Conservation (phyloP, 2,888 invertebrate species). For the Tinea trinotella region DNA sequence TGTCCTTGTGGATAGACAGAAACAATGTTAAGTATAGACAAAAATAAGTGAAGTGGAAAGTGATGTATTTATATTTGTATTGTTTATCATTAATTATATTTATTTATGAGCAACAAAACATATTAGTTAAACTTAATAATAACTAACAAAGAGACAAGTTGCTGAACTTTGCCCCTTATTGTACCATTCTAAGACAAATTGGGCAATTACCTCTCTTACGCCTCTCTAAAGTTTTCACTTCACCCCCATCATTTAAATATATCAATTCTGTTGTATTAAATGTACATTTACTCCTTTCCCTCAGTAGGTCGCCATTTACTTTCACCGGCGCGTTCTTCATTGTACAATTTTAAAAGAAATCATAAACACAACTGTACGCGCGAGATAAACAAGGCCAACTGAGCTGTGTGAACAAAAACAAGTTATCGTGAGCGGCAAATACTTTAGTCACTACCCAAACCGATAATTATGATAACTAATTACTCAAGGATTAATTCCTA, state of each 20-base stretch:
- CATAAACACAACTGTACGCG: background rate
- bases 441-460: background rate
- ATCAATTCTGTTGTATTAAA: constrained; percentile 84
- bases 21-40: too few relatives aligned
- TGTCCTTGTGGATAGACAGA: too few relatives aligned
- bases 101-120: too few relatives aligned
- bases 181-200: background rate
- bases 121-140: too few relatives aligned
- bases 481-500: background rate
- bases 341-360: constrained; percentile 27
- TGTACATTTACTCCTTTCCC: constrained; percentile 82
- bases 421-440: background rate
- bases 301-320: constrained; percentile 79
- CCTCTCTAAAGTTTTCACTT: constrained; percentile 79
- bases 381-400: constrained; percentile 9
- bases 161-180: constrained; percentile 5
- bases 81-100: too few relatives aligned
- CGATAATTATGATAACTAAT: background rate
- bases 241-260: constrained; percentile 83
- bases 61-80: too few relatives aligned
- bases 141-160: constrained; percentile 1
- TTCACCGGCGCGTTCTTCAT: constrained; percentile 29
- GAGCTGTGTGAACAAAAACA: background rate
- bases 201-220: constrained; percentile 52
- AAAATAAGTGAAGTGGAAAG: too few relatives aligned